Conservation (phyloP, 2,797 vertebrate genomes). For the Anas acuta region DNA sequence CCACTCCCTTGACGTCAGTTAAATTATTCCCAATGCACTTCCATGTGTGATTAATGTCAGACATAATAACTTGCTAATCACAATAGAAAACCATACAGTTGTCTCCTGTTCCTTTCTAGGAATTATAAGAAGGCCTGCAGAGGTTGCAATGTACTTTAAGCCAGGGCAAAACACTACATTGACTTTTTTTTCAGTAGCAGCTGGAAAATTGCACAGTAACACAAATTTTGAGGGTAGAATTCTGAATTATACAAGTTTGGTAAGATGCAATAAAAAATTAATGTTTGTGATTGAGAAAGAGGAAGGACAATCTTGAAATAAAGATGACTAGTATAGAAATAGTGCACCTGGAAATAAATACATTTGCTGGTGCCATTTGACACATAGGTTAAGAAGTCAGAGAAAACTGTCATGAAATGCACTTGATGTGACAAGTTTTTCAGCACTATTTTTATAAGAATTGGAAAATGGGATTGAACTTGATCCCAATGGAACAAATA, state of each 20-base stretch:
- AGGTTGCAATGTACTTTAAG: not conserved
- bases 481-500: not conserved
- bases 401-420: not conserved
- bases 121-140: not conserved
- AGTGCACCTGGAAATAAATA: not conserved
- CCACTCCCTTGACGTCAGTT: not conserved
- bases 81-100: not conserved
- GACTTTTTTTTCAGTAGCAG: not conserved
- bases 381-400: not conserved
- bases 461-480: not conserved
- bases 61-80: not conserved
- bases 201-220: not conserved
- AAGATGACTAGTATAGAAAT: not conserved
- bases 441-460: not conserved
- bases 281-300: not conserved
- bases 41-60: not conserved
- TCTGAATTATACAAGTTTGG: not conserved
- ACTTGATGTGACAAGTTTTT: not conserved
- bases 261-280: not conserved
- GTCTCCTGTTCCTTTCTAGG: not conserved
- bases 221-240: not conserved
- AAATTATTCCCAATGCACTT: not conserved
- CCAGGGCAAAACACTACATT: not conserved
- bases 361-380: not conserved
- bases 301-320: not conserved